These are phyloP conservation scores for Escarpia spicata DNA, from an alignment of 2,888 invertebrate species.

Conservation along the genomic window DNA sequence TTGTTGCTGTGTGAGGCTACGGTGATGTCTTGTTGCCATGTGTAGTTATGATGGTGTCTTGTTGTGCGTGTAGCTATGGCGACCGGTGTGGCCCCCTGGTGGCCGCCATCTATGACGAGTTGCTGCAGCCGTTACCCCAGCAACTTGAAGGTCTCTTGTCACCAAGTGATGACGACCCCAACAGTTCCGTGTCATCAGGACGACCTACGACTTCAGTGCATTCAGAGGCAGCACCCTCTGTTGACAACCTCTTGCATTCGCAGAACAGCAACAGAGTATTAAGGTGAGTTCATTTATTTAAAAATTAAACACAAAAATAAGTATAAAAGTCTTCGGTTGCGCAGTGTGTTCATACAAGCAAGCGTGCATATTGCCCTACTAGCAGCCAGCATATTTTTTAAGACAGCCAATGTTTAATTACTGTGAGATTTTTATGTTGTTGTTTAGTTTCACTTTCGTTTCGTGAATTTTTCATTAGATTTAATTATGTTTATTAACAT, in stretches of 20 bases:
- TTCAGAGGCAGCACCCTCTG: not conserved
- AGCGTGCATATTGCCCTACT: not conserved
- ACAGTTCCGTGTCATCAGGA: not conserved
- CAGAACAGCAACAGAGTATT: not conserved
- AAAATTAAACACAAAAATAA: not conserved
- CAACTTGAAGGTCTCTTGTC: not conserved
- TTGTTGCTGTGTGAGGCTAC: no score
- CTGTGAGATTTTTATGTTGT: not conserved
- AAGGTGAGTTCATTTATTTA: not conserved
- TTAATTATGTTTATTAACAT: not conserved
- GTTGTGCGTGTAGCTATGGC: not conserved
- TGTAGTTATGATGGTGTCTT: not conserved
- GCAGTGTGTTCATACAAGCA: no score
- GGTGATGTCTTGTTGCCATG: no score
- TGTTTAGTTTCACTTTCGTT: not conserved
- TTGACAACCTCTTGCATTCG: not conserved
- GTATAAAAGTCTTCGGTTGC: no score
- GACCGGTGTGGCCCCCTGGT: not conserved
- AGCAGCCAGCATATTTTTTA: not conserved
- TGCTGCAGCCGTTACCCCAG: not conserved
- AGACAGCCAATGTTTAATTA: not conserved
- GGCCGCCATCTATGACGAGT: not conserved
- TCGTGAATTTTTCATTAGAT: not conserved
- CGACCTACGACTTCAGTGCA: not conserved
- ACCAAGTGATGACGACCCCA: not conserved